phyloP scores from a whole-genome alignment of 2,888 invertebrate species.

The Cabera pusaria region DNA sequence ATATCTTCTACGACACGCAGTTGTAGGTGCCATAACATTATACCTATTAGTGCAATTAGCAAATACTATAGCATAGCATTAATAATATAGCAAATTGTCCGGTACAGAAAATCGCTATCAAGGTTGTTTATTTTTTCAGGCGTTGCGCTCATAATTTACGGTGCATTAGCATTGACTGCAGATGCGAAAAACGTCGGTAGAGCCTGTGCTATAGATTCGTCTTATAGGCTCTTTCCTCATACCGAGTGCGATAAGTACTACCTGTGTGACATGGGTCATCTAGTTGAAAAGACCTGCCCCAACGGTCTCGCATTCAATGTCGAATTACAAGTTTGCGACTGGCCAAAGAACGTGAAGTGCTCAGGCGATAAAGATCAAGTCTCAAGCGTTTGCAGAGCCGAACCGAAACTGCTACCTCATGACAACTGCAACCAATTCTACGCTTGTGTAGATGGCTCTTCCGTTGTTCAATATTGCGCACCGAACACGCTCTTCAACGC shows the following conservation, averaged over 20 bases:
- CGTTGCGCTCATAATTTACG: not conserved
- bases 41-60: too few relatives aligned
- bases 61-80: too few relatives aligned
- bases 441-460: conserved; percentile 15
- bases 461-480: conserved; percentile 6
- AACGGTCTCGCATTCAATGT: conserved; percentile 4
- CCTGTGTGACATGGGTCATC: not conserved
- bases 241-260: conserved; percentile 26
- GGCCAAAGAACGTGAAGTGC: conserved; percentile 19
- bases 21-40: too few relatives aligned
- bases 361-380: too few relatives aligned
- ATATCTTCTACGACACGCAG: too few relatives aligned
- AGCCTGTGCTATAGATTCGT: too few relatives aligned
- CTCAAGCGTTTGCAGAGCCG: too few relatives aligned
- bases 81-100: too few relatives aligned
- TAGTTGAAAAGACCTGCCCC: conserved; percentile 7
- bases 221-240: too few relatives aligned
- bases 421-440: conserved; percentile 16
- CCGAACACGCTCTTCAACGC: conserved; percentile 2
- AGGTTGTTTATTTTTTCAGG: not conserved
- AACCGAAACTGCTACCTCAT: conserved; percentile 2
- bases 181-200: not conserved
- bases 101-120: too few relatives aligned
- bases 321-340: conserved; percentile 7
- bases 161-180: not conserved